Evolutionary conservation across 1,140 invertebrate genomes (phyloP).

Genomic region (Solenopsis invicta): DNA sequence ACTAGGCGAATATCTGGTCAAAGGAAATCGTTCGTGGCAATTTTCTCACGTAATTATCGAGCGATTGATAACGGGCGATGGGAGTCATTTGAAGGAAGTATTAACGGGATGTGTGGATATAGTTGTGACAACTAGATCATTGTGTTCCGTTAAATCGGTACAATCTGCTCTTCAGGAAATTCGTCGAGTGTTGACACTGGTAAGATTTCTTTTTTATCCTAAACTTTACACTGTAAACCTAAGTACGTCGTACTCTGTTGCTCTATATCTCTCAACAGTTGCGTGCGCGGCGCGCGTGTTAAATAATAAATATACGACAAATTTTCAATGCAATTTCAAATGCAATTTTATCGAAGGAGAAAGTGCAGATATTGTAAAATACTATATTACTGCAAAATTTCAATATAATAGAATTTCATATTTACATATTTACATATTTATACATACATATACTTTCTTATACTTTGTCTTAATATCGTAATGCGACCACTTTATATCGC

Average conservation of each 20-base stretch:
- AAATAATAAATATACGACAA: no score
- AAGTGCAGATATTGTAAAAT: no score
- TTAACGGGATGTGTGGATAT: slow-evolving; percentile 78
- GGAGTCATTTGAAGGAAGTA: slow-evolving; percentile 78
- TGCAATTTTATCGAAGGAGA: no score
- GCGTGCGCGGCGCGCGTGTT: no score
- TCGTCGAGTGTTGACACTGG: slow-evolving; percentile 79
- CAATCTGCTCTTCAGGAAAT: slow-evolving; percentile 79
- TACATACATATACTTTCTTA: no score
- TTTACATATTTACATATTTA: no score
- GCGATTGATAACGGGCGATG: slow-evolving; percentile 81
- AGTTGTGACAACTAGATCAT: slow-evolving; percentile 82
- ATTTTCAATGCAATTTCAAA: no score
- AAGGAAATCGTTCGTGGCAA: slow-evolving; percentile 77
- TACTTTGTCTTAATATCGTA: no score
- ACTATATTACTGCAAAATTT: no score
- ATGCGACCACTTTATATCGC: no score
- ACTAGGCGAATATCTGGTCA: slow-evolving; percentile 79
- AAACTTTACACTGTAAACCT: neutral
- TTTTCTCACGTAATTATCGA: slow-evolving; percentile 82
- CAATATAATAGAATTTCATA: no score
- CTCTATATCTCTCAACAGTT: no score
- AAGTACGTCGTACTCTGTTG: neutral
- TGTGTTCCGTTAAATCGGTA: slow-evolving; percentile 81
- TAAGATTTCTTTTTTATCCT: slow-evolving; percentile 65